phyloP scores from a whole-genome alignment of 2,113 vertebrate species.

The Thalassarche chlororhynchos region DNA sequence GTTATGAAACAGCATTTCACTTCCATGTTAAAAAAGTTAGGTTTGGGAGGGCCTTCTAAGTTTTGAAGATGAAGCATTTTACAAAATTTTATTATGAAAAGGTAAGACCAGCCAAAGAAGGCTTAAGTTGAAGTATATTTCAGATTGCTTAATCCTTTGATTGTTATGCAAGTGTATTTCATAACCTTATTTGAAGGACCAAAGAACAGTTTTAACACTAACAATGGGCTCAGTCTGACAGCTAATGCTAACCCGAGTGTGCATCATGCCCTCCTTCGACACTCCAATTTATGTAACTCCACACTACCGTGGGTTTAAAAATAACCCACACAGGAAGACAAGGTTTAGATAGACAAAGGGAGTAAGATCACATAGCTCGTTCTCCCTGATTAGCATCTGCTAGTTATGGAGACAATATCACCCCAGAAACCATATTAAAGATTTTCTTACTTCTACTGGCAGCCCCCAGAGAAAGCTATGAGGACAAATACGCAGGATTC shows the following conservation, averaged over 20 bases:
- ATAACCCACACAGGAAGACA: background rate
- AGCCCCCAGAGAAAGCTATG: background rate
- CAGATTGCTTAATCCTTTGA: conserved; percentile 59
- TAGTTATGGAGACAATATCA: background rate
- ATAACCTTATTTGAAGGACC: conserved; percentile 58
- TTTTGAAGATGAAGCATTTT: background rate
- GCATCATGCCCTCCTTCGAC: conserved; percentile 10
- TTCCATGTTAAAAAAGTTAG: background rate
- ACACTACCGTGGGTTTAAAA: background rate
- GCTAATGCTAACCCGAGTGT: conserved; percentile 32
- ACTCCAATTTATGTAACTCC: conserved; percentile 3
- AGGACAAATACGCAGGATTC: background rate
- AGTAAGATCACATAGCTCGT: background rate
- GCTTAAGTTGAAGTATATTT: conserved; percentile 7
- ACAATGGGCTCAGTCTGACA: conserved; percentile 48
- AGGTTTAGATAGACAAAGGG: background rate
- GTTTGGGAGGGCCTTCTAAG: background rate
- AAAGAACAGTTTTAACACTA: conserved; percentile 49
- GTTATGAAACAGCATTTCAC: conserved; percentile 28
- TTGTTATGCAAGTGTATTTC: conserved; percentile 67
- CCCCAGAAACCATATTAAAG: background rate
- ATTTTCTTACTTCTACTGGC: background rate
- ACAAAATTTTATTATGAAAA: background rate
- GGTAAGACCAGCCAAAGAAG: background rate
- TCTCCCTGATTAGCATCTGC: background rate